These are phyloP conservation scores for Phodopus roborovskii DNA, from an alignment of 2,113 vertebrate species.

Conservation along the genomic window DNA sequence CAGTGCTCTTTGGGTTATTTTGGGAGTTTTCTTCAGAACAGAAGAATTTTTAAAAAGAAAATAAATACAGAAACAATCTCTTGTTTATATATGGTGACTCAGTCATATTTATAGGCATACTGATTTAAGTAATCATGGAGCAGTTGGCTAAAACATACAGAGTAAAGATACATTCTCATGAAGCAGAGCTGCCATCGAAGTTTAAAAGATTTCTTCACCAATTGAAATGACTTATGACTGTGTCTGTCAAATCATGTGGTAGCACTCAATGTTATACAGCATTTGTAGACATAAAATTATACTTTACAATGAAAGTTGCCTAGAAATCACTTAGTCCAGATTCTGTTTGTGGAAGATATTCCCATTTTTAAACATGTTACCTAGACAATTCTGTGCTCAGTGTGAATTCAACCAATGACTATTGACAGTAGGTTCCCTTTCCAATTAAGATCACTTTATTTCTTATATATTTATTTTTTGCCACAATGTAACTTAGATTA, in stretches of 20 bases:
- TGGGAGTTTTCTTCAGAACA: constrained; percentile 42
- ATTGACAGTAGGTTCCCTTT: not conserved
- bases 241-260: not conserved
- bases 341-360: not conserved
- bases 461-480: not conserved
- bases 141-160: not conserved
- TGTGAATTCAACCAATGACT: not conserved
- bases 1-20: not conserved
- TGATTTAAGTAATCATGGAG: not conserved
- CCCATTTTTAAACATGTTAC: not conserved
- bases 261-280: not conserved
- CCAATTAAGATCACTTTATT: not conserved
- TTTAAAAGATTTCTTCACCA: constrained; percentile 25
- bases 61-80: not conserved
- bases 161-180: not conserved
- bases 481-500: not conserved
- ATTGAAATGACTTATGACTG: not conserved
- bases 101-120: not conserved
- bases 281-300: constrained; percentile 11
- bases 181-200: not conserved
- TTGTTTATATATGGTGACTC: not conserved
- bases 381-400: not conserved
- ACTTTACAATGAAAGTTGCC: not conserved
- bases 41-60: not conserved
- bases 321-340: constrained; percentile 10